phyloP scores from a whole-genome alignment of 2,113 vertebrate species.

The Petaurus breviceps region DNA sequence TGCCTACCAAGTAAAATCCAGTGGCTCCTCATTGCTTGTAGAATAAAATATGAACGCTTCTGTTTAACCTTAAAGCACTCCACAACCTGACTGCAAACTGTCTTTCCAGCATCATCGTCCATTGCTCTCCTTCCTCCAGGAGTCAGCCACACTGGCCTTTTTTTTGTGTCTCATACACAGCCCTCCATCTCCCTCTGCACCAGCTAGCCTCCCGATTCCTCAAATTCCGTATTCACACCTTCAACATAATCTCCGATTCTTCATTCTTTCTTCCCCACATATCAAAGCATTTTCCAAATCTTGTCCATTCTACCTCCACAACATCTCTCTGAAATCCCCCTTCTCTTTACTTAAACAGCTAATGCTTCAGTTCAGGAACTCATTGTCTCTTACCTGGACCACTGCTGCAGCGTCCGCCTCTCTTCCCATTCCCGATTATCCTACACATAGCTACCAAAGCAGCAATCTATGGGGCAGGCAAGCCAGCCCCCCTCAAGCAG shows the following conservation, averaged over 20 bases:
- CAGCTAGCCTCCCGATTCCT: not conserved
- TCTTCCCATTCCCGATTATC: not conserved
- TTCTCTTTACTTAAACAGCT: not conserved
- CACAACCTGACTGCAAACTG: no score
- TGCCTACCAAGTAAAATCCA: no score
- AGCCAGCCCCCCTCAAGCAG: not conserved
- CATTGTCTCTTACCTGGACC: not conserved
- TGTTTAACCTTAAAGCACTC: no score
- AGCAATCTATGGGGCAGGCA: not conserved
- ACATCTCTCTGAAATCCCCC: not conserved
- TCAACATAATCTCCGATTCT: not conserved
- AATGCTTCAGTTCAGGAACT: not conserved
- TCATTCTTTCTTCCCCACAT: not conserved
- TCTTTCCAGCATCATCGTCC: no score
- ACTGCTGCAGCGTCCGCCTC: not conserved
- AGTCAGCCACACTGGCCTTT: not conserved
- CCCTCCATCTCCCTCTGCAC: not conserved
- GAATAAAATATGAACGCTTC: no score
- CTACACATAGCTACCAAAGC: not conserved
- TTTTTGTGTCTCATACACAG: not conserved
- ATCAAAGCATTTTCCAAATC: not conserved
- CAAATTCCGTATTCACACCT: not conserved
- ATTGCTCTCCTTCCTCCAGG: no score
- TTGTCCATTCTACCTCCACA: not conserved
- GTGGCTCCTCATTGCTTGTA: no score